Conservation (phyloP, 1,140 invertebrate genomes). For the Drosophila kohkoa region DNA sequence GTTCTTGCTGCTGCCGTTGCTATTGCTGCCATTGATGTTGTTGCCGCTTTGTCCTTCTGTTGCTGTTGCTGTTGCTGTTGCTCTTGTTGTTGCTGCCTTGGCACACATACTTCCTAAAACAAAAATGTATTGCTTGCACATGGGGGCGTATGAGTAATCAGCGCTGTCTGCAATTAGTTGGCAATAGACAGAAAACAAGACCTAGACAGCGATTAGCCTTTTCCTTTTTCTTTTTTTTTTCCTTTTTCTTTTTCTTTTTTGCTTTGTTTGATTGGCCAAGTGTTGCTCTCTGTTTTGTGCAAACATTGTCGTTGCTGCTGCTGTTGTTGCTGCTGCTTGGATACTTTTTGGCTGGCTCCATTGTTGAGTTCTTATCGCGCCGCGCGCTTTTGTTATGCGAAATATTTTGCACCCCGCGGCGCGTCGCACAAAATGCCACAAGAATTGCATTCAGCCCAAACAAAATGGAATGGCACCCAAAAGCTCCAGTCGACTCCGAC, state of each 20-base stretch:
- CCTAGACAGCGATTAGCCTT: conserved; percentile 44
- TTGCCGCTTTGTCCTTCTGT: conserved; percentile 10
- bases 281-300: conserved; percentile 11
- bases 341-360: conserved; percentile 35
- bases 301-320: conserved; percentile 16
- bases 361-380: conserved; percentile 69
- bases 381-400: conserved; percentile 63
- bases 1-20: not conserved
- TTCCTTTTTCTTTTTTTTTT: no score
- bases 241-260: not conserved
- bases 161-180: conserved; percentile 69
- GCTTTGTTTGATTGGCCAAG: conserved; percentile 41
- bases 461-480: conserved; percentile 33
- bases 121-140: conserved; percentile 12
- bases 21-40: conserved; percentile 6
- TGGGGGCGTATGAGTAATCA: conserved; percentile 79
- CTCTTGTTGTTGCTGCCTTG: conserved; percentile 9
- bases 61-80: conserved; percentile 9
- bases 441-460: conserved; percentile 48
- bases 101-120: conserved; percentile 13
- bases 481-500: not conserved
- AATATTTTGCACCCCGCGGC: conserved; percentile 69
- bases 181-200: conserved; percentile 49
- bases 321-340: conserved; percentile 25
- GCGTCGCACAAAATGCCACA: conserved; percentile 71